These are phyloP conservation scores for Clivina fossor DNA, from an alignment of 2,888 invertebrate genomes.

Conservation along the genomic window DNA sequence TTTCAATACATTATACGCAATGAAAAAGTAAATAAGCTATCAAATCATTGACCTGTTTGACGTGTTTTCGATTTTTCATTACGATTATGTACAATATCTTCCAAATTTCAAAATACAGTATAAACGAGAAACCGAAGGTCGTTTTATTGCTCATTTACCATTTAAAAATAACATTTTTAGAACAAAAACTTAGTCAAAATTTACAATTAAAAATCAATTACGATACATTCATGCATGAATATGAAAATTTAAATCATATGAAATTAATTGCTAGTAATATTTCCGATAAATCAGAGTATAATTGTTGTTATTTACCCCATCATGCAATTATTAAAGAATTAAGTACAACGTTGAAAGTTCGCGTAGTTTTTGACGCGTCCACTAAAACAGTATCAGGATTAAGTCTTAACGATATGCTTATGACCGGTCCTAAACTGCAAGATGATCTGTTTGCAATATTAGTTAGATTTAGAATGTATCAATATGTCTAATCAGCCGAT, in stretches of 20 bases:
- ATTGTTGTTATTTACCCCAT: background rate
- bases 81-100: no score
- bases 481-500: slow-evolving; percentile 6
- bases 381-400: slow-evolving; percentile 3
- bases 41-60: no score
- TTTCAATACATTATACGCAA: no score
- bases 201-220: background rate
- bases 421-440: slow-evolving; percentile 18
- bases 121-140: slow-evolving; percentile 7
- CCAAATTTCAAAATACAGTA: no score
- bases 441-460: slow-evolving; percentile 13
- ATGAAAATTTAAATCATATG: background rate
- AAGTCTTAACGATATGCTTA: slow-evolving; percentile 13
- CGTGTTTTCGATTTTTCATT: no score
- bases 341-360: background rate
- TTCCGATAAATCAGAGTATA: background rate
- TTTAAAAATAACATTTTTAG: slow-evolving; percentile 5
- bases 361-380: slow-evolving; percentile 19
- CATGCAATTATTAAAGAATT: slow-evolving; percentile 1
- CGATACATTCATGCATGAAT: background rate
- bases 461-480: slow-evolving; percentile 11
- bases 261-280: background rate
- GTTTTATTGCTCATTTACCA: slow-evolving; percentile 4
- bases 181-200: slow-evolving; percentile 1
- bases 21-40: no score